Conservation (phyloP, 2,113 vertebrate genomes). For the Myiozetetes cayanensis region DNA sequence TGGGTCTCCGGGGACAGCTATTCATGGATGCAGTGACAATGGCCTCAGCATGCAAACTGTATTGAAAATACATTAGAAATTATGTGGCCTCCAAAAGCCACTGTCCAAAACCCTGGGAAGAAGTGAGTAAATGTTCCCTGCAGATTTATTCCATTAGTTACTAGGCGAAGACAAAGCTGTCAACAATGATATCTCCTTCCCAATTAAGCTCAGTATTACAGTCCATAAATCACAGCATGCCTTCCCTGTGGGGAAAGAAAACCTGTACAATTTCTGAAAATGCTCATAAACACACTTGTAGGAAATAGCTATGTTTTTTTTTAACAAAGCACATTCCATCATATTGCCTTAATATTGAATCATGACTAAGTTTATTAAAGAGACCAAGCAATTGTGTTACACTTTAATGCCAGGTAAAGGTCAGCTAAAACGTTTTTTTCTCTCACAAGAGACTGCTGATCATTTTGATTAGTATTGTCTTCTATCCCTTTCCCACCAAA, state of each 20-base stretch:
- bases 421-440: neutral
- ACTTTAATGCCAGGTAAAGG: neutral
- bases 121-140: constrained; percentile 7
- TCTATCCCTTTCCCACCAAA: neutral
- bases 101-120: neutral
- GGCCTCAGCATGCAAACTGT: neutral
- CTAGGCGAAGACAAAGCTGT: constrained; percentile 32
- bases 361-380: neutral
- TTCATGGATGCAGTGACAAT: neutral
- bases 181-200: constrained; percentile 45
- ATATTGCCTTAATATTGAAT: neutral
- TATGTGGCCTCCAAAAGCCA: constrained; percentile 18
- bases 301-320: neutral
- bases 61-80: neutral
- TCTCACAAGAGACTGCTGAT: neutral
- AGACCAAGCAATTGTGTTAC: neutral
- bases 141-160: constrained; percentile 49
- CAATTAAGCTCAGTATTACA: constrained; percentile 48
- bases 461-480: neutral
- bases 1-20: neutral
- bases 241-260: constrained; percentile 1
- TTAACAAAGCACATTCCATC: neutral
- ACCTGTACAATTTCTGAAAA: constrained; percentile 31
- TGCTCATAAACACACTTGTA: neutral
- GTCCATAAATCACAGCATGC: constrained; percentile 33